phyloP scores from a whole-genome alignment of 1,140 invertebrate species.

The Aphaenogaster floridana region DNA sequence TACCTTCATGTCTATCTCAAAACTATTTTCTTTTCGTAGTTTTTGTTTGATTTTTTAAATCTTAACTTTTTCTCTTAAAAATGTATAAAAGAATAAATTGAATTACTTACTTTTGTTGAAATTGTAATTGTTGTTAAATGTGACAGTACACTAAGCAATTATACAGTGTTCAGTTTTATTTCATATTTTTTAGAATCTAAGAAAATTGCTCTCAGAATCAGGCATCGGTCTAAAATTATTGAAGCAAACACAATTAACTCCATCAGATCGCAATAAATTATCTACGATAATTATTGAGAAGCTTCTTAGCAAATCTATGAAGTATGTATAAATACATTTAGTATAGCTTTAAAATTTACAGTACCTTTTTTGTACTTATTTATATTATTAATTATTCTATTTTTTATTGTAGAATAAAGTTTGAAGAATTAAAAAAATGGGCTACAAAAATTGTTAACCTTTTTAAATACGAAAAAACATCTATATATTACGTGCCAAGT shows the following conservation, averaged over 20 bases:
- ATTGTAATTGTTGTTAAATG: no score
- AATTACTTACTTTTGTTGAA: no score
- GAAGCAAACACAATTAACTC: background rate
- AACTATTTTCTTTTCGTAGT: no score
- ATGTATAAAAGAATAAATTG: no score
- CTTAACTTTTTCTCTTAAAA: no score
- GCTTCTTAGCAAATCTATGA: slow-evolving; percentile 18
- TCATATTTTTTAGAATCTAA: background rate
- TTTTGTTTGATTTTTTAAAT: no score
- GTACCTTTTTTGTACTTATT: background rate
- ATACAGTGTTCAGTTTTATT: background rate
- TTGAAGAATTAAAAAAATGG: background rate
- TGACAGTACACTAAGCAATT: no score
- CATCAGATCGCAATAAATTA: background rate
- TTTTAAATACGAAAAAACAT: slow-evolving; percentile 6
- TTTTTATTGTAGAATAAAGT: background rate
- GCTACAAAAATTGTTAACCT: background rate
- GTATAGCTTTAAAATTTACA: no score
- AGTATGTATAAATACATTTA: background rate
- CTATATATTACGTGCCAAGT: background rate
- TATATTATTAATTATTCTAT: background rate
- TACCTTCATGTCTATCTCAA: no score
- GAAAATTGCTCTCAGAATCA: slow-evolving; percentile 2
- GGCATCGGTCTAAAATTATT: background rate
- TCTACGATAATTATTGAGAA: background rate